These are phyloP conservation scores for Penaeus vannamei DNA, from an alignment of 1,140 invertebrate genomes.

Conservation along the genomic window DNA sequence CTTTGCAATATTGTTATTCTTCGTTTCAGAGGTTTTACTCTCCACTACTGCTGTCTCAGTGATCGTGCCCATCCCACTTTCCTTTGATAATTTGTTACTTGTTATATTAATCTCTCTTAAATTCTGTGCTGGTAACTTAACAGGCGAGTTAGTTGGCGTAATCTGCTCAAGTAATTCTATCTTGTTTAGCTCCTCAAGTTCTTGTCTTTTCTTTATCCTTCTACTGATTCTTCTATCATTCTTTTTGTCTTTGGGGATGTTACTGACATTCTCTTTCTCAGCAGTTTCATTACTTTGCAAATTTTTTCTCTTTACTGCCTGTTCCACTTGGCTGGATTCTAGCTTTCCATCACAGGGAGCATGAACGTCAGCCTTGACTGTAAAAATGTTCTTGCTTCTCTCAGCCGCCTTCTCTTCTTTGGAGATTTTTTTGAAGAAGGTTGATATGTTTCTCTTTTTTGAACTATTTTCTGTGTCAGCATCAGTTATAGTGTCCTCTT, in stretches of 20 bases:
- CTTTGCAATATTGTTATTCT: too few relatives aligned
- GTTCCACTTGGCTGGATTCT: background rate
- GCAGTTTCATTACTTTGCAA: too few relatives aligned
- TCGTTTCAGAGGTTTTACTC: too few relatives aligned
- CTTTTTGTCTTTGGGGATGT: background rate
- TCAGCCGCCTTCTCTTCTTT: slow-evolving; percentile 7
- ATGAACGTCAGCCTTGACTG: slow-evolving; percentile 9
- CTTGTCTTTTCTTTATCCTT: background rate
- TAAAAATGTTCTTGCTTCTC: background rate
- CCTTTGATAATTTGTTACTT: too few relatives aligned
- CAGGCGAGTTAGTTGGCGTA: too few relatives aligned
- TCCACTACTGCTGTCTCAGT: too few relatives aligned
- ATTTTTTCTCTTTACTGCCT: background rate
- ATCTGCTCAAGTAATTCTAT: slow-evolving; percentile 24
- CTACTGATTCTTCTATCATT: background rate
- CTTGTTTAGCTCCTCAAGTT: background rate
- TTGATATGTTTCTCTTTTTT: background rate
- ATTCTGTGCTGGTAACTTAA: too few relatives aligned
- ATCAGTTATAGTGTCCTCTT: too few relatives aligned
- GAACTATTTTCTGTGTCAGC: background rate
- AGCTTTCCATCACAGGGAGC: slow-evolving; percentile 1
- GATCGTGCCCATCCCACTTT: too few relatives aligned
- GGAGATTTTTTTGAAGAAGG: slow-evolving; percentile 3
- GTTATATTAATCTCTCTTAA: too few relatives aligned
- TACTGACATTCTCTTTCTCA: too few relatives aligned